phyloP scores from a whole-genome alignment of 2,888 invertebrate species.

The Therioaphis trifolii region DNA sequence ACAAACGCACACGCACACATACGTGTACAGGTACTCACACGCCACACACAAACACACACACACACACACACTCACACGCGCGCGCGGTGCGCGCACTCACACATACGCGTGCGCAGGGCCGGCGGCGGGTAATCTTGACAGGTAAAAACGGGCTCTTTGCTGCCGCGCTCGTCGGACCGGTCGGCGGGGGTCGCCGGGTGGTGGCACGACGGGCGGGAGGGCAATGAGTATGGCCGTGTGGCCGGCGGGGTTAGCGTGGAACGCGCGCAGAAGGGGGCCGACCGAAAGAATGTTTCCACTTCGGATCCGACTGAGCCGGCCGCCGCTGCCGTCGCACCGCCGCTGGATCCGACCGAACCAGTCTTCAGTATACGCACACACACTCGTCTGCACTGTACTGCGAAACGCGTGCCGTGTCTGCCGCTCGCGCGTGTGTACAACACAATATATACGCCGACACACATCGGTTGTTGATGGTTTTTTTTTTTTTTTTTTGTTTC shows the following conservation, averaged over 20 bases:
- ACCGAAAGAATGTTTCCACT: constrained; percentile 62
- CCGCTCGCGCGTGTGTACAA: constrained; percentile 3
- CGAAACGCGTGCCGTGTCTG: neutral
- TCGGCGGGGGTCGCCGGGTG: neutral
- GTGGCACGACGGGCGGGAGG: neutral
- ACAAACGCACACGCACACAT: neutral
- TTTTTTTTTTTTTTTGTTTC: neutral
- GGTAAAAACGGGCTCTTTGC: constrained; percentile 62
- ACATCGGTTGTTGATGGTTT: no score
- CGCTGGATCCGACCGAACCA: constrained; percentile 37
- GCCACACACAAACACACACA: neutral
- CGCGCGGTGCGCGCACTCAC: neutral
- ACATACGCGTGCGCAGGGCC: constrained; percentile 39
- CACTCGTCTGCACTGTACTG: constrained; percentile 18
- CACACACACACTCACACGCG: neutral
- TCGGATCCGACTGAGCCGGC: constrained; percentile 51
- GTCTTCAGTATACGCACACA: constrained; percentile 58
- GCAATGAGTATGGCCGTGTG: constrained; percentile 42
- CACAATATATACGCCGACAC: no score
- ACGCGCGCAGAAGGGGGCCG: constrained; percentile 63
- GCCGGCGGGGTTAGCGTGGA: constrained; percentile 56
- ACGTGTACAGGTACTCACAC: neutral
- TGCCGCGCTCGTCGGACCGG: constrained; percentile 16
- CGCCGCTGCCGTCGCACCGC: constrained; percentile 27
- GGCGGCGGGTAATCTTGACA: constrained; percentile 61